Conservation (phyloP, 2,113 vertebrate genomes). For the Zonotrichia leucophrys region DNA sequence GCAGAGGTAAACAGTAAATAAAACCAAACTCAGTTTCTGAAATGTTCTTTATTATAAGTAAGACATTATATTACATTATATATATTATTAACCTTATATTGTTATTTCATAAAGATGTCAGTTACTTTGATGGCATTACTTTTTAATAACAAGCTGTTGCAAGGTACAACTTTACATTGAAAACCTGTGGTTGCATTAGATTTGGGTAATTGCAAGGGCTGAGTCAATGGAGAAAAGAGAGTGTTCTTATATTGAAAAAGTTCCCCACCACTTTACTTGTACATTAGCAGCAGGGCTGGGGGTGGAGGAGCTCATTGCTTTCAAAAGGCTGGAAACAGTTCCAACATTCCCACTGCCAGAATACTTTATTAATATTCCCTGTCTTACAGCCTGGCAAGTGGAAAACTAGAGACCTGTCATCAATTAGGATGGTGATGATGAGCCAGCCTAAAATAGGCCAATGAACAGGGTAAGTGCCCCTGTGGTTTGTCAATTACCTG, state of each 20-base stretch:
- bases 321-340: conserved; percentile 65
- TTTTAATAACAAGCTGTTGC: conserved; percentile 14
- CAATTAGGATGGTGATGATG: conserved; percentile 77
- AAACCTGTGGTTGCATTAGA: not conserved
- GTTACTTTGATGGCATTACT: conserved; percentile 7
- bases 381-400: conserved; percentile 72
- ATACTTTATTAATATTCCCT: conserved; percentile 75
- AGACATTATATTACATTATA: not conserved
- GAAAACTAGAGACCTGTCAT: conserved; percentile 75
- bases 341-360: conserved; percentile 62
- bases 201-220: conserved; percentile 15
- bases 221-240: conserved; percentile 25
- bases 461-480: conserved; percentile 73
- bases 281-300: conserved; percentile 36
- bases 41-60: conserved; percentile 46
- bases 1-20: not conserved
- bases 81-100: not conserved
- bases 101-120: conserved; percentile 36
- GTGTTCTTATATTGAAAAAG: conserved; percentile 28
- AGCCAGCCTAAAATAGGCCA: conserved; percentile 76
- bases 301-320: conserved; percentile 8
- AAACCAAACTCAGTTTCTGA: conserved; percentile 56
- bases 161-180: not conserved
- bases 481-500: conserved; percentile 80
- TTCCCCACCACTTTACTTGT: conserved; percentile 49